A percentile compares a stretch with the other conserved stretches of the same genome.
These are phyloP conservation scores for Hanleya hanleyi DNA, from an alignment of 2,888 invertebrate species.

Conservation along the genomic window DNA sequence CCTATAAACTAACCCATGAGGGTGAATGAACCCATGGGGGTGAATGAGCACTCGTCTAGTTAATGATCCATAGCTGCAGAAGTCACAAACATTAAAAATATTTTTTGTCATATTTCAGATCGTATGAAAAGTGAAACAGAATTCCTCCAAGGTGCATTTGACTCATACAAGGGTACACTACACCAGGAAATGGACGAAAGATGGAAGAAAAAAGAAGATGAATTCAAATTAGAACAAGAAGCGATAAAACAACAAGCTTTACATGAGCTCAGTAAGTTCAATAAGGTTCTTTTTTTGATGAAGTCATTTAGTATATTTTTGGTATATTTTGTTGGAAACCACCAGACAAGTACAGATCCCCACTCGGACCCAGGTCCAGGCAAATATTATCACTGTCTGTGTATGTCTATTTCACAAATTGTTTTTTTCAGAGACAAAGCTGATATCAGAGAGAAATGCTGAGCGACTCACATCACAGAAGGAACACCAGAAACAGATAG, in stretches of 20 bases:
- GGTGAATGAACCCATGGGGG: too few species aligned
- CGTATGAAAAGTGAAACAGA: conserved; percentile 67
- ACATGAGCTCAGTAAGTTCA: conserved; percentile 58
- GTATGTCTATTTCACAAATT: too few species aligned
- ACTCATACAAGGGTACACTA: conserved; percentile 63
- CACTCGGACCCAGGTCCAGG: too few species aligned
- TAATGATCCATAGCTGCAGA: too few species aligned
- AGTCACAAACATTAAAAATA: too few species aligned
- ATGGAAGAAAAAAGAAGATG: conserved; percentile 61
- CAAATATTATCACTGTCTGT: too few species aligned
- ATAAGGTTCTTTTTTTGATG: neutral
- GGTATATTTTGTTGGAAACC: too few species aligned
- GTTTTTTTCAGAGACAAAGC: conserved; percentile 53
- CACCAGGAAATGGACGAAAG: conserved; percentile 62
- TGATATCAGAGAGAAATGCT: conserved; percentile 59
- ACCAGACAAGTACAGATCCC: too few species aligned
- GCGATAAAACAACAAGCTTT: conserved; percentile 53
- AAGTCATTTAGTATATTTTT: too few species aligned
- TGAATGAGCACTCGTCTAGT: too few species aligned
- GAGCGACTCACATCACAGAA: conserved; percentile 53
- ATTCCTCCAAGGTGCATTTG: conserved; percentile 70
- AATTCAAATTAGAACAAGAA: conserved; percentile 49
- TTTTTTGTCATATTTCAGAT: too few species aligned
- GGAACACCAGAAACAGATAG: conserved; percentile 58
- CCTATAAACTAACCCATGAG: too few species aligned